Conservation (phyloP, 2,888 invertebrate species). For the Mycogona germanica region DNA sequence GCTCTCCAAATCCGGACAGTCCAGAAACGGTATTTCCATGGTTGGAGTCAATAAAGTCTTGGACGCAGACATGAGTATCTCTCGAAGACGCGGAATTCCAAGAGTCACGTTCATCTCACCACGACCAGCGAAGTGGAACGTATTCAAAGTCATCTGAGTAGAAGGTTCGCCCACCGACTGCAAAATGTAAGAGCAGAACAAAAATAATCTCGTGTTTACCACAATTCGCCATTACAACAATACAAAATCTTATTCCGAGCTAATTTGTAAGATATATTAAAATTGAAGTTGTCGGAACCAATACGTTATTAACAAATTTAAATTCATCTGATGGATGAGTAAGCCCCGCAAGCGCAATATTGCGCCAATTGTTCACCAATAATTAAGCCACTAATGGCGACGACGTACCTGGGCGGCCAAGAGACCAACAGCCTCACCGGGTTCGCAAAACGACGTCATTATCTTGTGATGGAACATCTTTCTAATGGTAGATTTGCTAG, state of each 20-base stretch:
- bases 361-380: too few species aligned
- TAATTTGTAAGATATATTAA: too few species aligned
- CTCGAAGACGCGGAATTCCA: conserved; percentile 94
- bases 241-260: too few species aligned
- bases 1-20: conserved; percentile 36
- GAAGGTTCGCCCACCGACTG: conserved; percentile 95
- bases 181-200: conserved; percentile 20
- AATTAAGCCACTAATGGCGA: too few species aligned
- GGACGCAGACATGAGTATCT: conserved; percentile 91
- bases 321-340: too few species aligned
- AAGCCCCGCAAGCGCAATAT: too few species aligned
- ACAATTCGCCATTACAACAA: too few species aligned
- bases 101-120: conserved; percentile 99
- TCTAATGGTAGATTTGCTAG: too few species aligned
- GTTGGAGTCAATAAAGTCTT: conserved; percentile 89
- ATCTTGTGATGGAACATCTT: conserved; percentile 63
- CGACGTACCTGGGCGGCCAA: conserved; percentile 69
- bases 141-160: conserved; percentile 99
- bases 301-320: too few species aligned
- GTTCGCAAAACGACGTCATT: conserved; percentile 61
- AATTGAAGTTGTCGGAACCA: too few species aligned
- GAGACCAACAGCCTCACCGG: conserved; percentile 94
- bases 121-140: conserved; percentile 98
- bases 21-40: conserved; percentile 82
- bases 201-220: too few species aligned